phyloP scores from a whole-genome alignment of 2,888 invertebrate genomes.

The Thecocarcelia acutangulata region DNA sequence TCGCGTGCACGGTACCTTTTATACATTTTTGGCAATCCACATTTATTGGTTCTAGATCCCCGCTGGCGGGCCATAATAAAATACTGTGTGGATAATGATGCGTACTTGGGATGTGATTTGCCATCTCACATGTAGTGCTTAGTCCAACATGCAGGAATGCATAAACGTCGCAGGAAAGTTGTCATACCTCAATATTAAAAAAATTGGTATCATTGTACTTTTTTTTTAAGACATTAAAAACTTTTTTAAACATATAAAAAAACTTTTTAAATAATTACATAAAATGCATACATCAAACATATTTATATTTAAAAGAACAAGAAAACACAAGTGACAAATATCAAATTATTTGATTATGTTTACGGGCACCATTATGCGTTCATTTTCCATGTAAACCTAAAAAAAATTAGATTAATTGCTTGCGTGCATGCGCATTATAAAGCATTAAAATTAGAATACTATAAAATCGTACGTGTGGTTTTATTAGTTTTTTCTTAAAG shows the following conservation, averaged over 20 bases:
- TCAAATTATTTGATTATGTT: slow-evolving; percentile 57
- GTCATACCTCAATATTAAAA: not conserved
- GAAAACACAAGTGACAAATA: not conserved
- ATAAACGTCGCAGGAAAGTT: not conserved
- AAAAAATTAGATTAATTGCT: slow-evolving; percentile 34
- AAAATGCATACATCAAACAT: slow-evolving; percentile 23
- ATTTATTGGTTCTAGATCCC: slow-evolving; percentile 85
- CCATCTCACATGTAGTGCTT: slow-evolving; percentile 75
- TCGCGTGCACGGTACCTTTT: slow-evolving; percentile 89
- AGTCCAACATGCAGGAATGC: slow-evolving; percentile 3
- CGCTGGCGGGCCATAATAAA: slow-evolving; percentile 86
- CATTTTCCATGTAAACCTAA: slow-evolving; percentile 77
- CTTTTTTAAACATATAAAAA: slow-evolving; percentile 45
- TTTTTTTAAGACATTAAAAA: slow-evolving; percentile 34
- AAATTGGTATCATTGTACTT: slow-evolving; percentile 17
- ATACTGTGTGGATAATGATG: slow-evolving; percentile 85
- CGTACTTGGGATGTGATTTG: slow-evolving; percentile 87
- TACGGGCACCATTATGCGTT: slow-evolving; percentile 78
- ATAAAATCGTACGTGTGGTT: too few species aligned
- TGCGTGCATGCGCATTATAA: too few species aligned
- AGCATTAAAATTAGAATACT: too few species aligned
- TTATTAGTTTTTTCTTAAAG: too few species aligned
- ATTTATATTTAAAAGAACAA: slow-evolving; percentile 28
- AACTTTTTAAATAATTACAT: slow-evolving; percentile 26
- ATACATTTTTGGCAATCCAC: slow-evolving; percentile 92